Conservation (phyloP, 2,113 vertebrate genomes). For the Erythrolamprus reginae region DNA sequence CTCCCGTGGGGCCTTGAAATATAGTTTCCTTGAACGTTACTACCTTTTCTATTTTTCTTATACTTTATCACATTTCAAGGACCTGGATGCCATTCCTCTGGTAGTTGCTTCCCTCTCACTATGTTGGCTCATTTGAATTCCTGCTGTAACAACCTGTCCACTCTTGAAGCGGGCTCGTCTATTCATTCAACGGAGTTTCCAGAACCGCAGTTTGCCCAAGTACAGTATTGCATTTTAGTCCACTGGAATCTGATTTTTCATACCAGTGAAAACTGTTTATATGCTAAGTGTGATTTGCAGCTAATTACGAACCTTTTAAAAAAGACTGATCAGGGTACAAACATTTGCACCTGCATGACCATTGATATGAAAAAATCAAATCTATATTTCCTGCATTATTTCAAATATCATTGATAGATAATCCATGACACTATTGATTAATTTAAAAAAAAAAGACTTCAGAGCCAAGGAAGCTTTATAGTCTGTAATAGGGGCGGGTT, state of each 20-base stretch:
- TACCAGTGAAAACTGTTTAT: background rate
- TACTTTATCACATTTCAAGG: background rate
- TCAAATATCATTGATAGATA: background rate
- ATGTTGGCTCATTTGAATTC: background rate
- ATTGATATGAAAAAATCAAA: background rate
- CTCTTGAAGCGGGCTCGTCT: background rate
- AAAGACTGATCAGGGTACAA: background rate
- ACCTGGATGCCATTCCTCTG: background rate
- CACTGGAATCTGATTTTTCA: background rate
- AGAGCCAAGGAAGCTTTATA: background rate
- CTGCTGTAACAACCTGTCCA: background rate
- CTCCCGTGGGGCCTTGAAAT: background rate
- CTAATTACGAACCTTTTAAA: background rate
- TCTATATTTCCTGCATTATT: background rate
- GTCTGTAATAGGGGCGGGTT: no score
- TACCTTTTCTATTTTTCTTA: background rate
- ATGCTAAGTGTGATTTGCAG: background rate
- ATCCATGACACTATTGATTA: background rate
- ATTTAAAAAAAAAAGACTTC: background rate
- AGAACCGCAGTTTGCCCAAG: background rate
- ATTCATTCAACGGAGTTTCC: background rate
- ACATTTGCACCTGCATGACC: background rate
- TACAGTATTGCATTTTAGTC: background rate
- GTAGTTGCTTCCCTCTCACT: background rate
- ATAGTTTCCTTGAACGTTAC: background rate